Conservation (phyloP, 2,113 vertebrate genomes). For the Lepisosteus osseus region DNA sequence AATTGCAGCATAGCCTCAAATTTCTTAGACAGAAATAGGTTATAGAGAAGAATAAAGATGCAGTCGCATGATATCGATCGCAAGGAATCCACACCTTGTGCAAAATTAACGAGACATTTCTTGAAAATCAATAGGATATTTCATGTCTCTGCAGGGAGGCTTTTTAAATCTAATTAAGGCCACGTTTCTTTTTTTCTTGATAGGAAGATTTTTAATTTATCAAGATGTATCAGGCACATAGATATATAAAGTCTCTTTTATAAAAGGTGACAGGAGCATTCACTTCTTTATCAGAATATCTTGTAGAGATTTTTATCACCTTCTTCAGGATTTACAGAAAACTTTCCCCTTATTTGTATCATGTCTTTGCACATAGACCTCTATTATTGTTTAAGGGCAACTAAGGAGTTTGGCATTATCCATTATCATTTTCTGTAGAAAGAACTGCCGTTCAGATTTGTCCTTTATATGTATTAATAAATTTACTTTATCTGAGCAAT, state of each 20-base stretch:
- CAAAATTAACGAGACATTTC: slow-evolving; percentile 13
- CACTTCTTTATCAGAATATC: background rate
- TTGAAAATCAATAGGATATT: slow-evolving; percentile 14
- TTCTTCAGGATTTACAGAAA: background rate
- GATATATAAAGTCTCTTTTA: background rate
- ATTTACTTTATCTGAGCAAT: no score
- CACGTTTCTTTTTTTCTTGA: background rate
- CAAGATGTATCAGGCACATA: background rate
- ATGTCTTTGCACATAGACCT: no score
- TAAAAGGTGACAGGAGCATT: background rate
- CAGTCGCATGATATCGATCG: slow-evolving; percentile 8
- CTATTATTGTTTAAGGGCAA: no score
- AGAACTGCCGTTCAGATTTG: no score
- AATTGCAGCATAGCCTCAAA: slow-evolving; percentile 11
- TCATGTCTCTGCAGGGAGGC: background rate
- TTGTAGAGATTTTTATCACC: background rate
- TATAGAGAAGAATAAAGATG: slow-evolving; percentile 12
- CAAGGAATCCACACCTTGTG: slow-evolving; percentile 9
- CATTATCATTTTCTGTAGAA: no score
- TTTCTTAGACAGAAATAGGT: slow-evolving; percentile 13
- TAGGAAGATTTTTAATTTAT: slow-evolving; percentile 6
- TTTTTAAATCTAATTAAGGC: slow-evolving; percentile 21
- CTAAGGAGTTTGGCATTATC: no score
- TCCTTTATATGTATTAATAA: no score
- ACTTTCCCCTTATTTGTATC: background rate